phyloP scores from a whole-genome alignment of 2,113 vertebrate species.

The Poicephalus meyeri region DNA sequence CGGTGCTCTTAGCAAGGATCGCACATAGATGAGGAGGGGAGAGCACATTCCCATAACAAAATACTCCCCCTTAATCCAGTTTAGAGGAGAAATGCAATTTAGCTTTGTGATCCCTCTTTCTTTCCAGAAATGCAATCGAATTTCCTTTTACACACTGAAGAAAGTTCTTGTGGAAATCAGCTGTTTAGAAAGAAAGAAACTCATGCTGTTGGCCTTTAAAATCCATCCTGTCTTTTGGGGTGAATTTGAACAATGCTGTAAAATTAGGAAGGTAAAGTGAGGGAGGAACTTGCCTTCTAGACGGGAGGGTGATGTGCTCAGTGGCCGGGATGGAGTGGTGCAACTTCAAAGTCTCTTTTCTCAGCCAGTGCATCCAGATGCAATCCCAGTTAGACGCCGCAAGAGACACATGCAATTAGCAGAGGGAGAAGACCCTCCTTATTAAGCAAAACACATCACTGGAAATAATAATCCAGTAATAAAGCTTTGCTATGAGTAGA shows the following conservation, averaged over 20 bases:
- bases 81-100: not conserved
- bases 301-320: not conserved
- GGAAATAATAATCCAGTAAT: not conserved
- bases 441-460: not conserved
- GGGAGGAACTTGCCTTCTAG: not conserved
- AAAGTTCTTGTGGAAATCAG: not conserved
- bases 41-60: not conserved
- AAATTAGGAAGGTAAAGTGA: not conserved
- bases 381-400: not conserved
- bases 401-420: not conserved
- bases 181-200: not conserved
- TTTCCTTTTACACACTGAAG: not conserved
- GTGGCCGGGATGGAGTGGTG: not conserved
- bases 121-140: not conserved
- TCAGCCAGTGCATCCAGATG: fast-evolving
- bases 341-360: not conserved
- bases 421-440: not conserved
- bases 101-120: not conserved
- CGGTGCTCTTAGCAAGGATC: fast-evolving
- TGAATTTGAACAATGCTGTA: not conserved
- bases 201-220: not conserved
- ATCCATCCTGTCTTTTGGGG: not conserved
- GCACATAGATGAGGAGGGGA: not conserved
- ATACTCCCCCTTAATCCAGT: not conserved
- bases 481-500: not conserved